Conservation (phyloP, 2,888 invertebrate species). For the Hyalella azteca region DNA sequence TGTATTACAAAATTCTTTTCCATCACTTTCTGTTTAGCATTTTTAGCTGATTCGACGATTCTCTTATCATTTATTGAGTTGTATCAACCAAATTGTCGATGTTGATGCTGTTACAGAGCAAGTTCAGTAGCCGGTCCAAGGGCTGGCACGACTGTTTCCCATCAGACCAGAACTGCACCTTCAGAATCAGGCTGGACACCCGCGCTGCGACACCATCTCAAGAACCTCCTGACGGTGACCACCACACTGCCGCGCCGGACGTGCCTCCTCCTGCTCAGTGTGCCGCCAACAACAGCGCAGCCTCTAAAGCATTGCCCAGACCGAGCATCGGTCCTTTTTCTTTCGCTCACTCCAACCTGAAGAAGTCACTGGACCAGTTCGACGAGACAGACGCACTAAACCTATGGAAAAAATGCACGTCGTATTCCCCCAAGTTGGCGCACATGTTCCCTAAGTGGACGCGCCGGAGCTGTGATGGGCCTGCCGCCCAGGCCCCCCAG, state of each 20-base stretch:
- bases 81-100: too few species aligned
- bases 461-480: not conserved
- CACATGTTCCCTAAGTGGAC: slow-evolving; percentile 38
- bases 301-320: not conserved
- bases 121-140: slow-evolving; percentile 31
- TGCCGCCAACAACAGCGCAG: not conserved
- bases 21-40: too few species aligned
- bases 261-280: not conserved
- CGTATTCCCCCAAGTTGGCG: slow-evolving; percentile 9
- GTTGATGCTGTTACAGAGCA: slow-evolving; percentile 17
- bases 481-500: not conserved
- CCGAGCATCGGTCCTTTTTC: slow-evolving; percentile 12
- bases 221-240: not conserved
- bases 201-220: not conserved
- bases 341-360: not conserved
- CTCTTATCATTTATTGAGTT: too few species aligned
- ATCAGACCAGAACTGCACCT: not conserved
- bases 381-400: slow-evolving; percentile 22
- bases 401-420: slow-evolving; percentile 33
- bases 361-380: slow-evolving; percentile 26
- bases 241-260: not conserved
- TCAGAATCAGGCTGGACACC: slow-evolving; percentile 17
- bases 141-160: slow-evolving; percentile 25
- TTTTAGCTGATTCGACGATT: too few species aligned
- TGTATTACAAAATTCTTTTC: too few species aligned